Conservation (phyloP, 2,113 vertebrate species). For the Meles meles region DNA sequence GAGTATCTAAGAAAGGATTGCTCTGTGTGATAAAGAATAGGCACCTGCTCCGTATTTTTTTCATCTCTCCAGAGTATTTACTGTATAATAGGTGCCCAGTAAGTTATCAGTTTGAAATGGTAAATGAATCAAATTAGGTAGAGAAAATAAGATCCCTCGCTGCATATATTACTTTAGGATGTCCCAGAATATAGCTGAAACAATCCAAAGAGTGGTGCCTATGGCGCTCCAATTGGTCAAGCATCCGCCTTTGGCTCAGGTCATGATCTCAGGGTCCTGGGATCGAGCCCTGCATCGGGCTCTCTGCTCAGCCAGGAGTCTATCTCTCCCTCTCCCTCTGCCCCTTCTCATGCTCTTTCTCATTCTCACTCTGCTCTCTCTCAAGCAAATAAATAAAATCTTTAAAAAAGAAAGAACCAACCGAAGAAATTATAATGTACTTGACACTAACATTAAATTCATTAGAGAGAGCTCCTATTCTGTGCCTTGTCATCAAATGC, state of each 20-base stretch:
- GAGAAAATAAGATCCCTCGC: neutral
- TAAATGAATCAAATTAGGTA: neutral
- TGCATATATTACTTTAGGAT: neutral
- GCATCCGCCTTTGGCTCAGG: neutral
- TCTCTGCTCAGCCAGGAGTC: neutral
- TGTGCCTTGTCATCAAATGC: constrained; percentile 69
- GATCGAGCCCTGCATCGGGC: neutral
- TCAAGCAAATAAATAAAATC: neutral
- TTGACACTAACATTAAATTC: constrained; percentile 59
- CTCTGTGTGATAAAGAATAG: neutral
- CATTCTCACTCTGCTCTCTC: neutral
- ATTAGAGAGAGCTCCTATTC: constrained; percentile 46
- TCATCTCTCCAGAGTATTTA: neutral
- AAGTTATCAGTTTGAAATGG: neutral
- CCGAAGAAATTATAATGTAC: constrained; percentile 56
- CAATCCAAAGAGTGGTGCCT: neutral
- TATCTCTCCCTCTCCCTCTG: neutral
- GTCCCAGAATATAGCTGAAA: constrained; percentile 35
- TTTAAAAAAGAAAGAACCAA: neutral
- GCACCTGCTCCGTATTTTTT: neutral
- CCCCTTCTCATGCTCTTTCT: neutral
- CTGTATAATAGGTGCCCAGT: neutral
- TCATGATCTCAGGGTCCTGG: neutral
- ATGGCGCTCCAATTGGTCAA: neutral
- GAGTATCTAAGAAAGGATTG: neutral